Evolutionary conservation across 2,113 vertebrate species (phyloP), one percentile per base, ranked within the genome.

Genomic region (Aspidoscelis tigris): DNA sequence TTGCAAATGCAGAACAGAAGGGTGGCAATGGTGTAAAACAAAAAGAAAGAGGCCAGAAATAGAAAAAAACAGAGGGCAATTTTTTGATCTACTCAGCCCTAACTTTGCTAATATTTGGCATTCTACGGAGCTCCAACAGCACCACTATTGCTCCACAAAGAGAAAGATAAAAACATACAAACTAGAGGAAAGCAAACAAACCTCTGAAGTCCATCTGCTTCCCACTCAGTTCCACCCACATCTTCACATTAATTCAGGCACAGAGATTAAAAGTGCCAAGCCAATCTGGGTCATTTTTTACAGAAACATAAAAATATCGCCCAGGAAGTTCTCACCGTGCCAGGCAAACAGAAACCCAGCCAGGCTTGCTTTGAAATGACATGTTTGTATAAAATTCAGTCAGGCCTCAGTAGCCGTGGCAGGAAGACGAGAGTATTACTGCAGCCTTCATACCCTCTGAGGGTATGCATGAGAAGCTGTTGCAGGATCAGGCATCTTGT

Each of bases 261-360:
- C 43, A 61, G 70, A 78, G 66, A 65, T 77, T 70, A 41, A 74
- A 73, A 82, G 87, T 85, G 73, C 75, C 58, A 81, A 76, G 58
- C 61, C 84, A 82, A 47, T 77, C 73, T 87, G 83, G 58, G 33
- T 33, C 81, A 87, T 55, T 53, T 84, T 74, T 88, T 83, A 77
- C 82, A 88, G 89, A 92, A 76, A 84, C 81, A n/a, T n/a, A n/a
- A 78, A 84, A 90, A 87, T 84, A 82, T 81, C 70, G 86, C 76
- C 53, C 90, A 33, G 65, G 80, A 85, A 66, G 81, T 50, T 65
- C 81, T 83, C 82, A 64, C 33, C 1, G 89, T 84, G 73, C 61
- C 83, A 84, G 44, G 12, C 82, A 76, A 58, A 84, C 65, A 83
- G 86, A 85, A 85, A 82, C 74, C 86, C 89, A 87, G 85, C 83